A percentile compares a stretch with the other conserved stretches of the same genome.
phyloP scores from a whole-genome alignment of 2,888 invertebrate genomes.

The Napeogenes sylphis region DNA sequence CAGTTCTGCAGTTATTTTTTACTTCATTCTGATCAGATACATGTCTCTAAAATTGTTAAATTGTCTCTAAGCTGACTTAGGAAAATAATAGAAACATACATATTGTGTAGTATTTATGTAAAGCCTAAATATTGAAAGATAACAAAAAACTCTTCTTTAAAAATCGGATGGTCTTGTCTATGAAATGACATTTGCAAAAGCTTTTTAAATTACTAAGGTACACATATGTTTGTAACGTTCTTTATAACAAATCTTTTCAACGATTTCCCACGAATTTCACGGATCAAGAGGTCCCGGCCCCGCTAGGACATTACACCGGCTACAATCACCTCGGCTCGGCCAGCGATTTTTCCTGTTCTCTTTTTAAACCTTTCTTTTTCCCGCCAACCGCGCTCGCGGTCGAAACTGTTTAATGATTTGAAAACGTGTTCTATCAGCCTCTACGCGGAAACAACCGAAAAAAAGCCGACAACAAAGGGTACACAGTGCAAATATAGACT shows the following conservation, averaged over 20 bases:
- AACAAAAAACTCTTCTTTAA: no score
- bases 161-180: no score
- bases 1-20: no score
- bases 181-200: no score
- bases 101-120: no score
- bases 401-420: conserved; percentile 78
- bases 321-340: conserved; percentile 57
- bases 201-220: no score
- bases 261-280: conserved; percentile 11
- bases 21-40: no score
- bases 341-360: conserved; percentile 55
- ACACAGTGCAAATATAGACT: conserved; percentile 73
- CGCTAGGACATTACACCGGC: conserved; percentile 50
- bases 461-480: conserved; percentile 74
- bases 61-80: no score
- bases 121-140: no score
- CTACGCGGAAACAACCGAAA: conserved; percentile 75
- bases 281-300: conserved; percentile 39
- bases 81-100: no score
- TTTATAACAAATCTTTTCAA: not conserved
- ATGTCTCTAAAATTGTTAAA: no score
- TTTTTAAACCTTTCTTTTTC: conserved; percentile 59
- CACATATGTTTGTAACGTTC: no score
- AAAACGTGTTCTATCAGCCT: conserved; percentile 79
- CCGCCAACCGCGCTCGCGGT: conserved; percentile 59